Evolutionary conservation across 2,888 invertebrate genomes (phyloP), one percentile per base, ranked within the genome.

Genomic region (Drepana falcataria): DNA sequence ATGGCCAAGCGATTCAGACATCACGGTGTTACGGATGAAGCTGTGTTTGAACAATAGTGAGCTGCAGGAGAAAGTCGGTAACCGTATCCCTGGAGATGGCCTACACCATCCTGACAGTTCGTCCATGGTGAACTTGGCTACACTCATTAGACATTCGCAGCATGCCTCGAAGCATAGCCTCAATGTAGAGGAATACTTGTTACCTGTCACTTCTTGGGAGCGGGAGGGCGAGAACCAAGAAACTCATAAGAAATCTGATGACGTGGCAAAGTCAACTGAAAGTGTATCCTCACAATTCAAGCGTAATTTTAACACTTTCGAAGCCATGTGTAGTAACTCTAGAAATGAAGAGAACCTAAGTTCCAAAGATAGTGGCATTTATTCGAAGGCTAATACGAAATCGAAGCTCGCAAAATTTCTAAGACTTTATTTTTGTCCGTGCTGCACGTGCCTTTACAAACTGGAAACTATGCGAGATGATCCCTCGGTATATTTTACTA

Each of bases 141-240:
- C 93, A 3, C 75, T 93, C 33, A 88, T 93, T 53, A 75, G 84
- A 3, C 85, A 86, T 47, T 81, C 86, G 1, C 81, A 81, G 57
- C 71, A 82, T 4, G 77, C 75, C 34, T 89, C 87, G 0, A 87
- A 88, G 61, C 82, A 83, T 49, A 84, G 80, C 63, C 61, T 85
- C 9, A 73, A 68, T 40, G 64, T 82, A n/a, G 84, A 88, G 56
- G 93, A 93, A 67, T 92, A 90, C 67, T 74, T 93, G 48, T 75
- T 93, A 34, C 92, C 93, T 0, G 64, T 93, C 35, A 90, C 92
- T 6, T 93, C 93, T 7, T 93, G 93, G 93, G 93, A 92, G 61
- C 84, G 83, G 6, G 55, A 71, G 59, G 70, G 70, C 9, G 53
- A 62, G 34, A 75, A 75, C 33, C 49, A 58, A 34, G 69, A 71